Evolutionary conservation across 2,888 invertebrate genomes (phyloP), one percentile per base, ranked within the genome.

Genomic region (Hirudinaria manillensis): DNA sequence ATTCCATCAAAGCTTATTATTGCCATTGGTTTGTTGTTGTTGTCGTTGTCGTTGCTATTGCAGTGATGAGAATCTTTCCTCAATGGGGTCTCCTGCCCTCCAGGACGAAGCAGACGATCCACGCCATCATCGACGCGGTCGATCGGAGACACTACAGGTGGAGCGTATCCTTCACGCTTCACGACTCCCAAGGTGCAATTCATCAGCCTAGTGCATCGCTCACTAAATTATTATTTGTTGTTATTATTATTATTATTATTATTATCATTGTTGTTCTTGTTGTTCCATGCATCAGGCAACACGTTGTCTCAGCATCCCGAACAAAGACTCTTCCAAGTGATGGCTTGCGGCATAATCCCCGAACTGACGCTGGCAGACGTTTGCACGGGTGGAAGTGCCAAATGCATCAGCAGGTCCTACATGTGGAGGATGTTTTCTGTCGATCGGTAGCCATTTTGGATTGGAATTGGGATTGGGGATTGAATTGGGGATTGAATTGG

Each of bases 141-240:
- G 76, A 82, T 27, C 78, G 84, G 29, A 80, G 81, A 24, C 81
- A 80, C 51, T 84, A 84, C 78, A 83, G 83, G 81, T 84, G 83
- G 80, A 79, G 82, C 61, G 77, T 84, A 21, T 83, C 83, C 56
- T 84, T 84, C 78, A 81, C 82, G 77, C 81, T 84, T 61, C 61
- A 29, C 29, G 61, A 61, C 29, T 24, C 2, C 34, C 79, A 82
- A 79, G 82, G 83, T 82, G 36, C 4, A 38, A 4, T 24, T 27
- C 51, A 24, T 36, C 10, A 6, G 36, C 36, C 36, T 36, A 6
- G 10, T 36, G 3, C 3, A 36, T 36, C 36, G 10, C 4, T 36
- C 10, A 10, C 10, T 36, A 10, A 10, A 6, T 36, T 45, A 7
- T 7, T 45, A 16, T 7, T n/a, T 45, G 45, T 10, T 45, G 13